Base-by-base conservation (phyloP, 1,140 invertebrate genomes). In the Venturia canescens region DNA sequence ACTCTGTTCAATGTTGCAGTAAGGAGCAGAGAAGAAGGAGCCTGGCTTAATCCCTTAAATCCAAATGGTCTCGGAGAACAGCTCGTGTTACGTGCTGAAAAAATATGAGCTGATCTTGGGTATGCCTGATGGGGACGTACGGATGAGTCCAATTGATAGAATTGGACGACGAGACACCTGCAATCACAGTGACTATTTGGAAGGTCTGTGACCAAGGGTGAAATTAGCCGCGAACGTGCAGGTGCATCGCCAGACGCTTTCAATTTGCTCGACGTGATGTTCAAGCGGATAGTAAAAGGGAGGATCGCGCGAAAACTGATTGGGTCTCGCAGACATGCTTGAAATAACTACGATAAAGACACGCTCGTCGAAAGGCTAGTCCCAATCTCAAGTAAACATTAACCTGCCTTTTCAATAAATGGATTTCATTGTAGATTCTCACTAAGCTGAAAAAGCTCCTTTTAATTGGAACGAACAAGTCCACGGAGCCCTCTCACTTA, bases 181-280 rank as follows among this genome's bases (percentile, higher is more conserved):
- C 79, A 80, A 83, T 80, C 77, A 81, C 78, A 74, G 71, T 53
- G 31, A 63, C 80, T 83, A 77, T 81, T 83, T 81, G 80, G 81
- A 34, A 79, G 50, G 71, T 79, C 82, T 81, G 74, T 83, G 79
- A 67, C 80, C 82, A 79, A 83, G 79, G 77, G 80, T 81, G 80
- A 83, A 83, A 83, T 83, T 83, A 80, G 71, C 75, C 53, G 57
- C 78, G 74, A 80, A 78, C 74, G 69, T 79, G 72, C 78, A 23
- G 23, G 7, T 50, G 78, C 75, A 81, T 71, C 38, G 79, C 70
- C 75, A 72, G 82, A 80, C 82, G 78, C 44, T 79, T 83, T 78
- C 77, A 83, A 83, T 83, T 83, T 79, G 82, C 80, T 26, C 77
- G 50, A 74, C 23, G 63, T 34, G 13, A n/a, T 29, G 29, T 13